phyloP scores from a whole-genome alignment of 1,140 invertebrate genomes.

The Sminthurinus signatus region DNA sequence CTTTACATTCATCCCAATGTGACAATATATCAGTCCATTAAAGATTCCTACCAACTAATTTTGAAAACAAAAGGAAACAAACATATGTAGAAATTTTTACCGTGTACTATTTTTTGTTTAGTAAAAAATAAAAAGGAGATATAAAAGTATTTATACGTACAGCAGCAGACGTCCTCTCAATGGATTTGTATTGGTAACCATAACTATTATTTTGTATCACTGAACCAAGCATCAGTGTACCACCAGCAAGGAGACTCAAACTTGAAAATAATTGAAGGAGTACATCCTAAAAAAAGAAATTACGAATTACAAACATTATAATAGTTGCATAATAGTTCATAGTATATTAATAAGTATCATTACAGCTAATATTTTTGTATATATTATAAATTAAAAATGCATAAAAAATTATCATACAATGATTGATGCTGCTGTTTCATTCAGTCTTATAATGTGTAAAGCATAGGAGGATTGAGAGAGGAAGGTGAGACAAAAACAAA shows the following conservation, averaged over 20 bases:
- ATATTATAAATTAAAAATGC: too few species aligned
- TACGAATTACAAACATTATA: neutral
- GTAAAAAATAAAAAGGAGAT: too few species aligned
- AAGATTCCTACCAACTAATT: neutral
- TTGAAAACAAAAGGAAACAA: too few species aligned
- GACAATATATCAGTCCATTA: neutral
- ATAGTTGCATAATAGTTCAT: too few species aligned
- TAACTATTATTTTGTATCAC: constrained; percentile 1
- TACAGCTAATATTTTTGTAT: too few species aligned
- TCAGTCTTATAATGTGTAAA: neutral
- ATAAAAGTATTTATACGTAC: neutral
- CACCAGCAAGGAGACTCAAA: neutral
- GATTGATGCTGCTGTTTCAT: neutral
- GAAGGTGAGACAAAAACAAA: constrained; percentile 1
- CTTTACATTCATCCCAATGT: neutral
- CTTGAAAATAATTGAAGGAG: neutral
- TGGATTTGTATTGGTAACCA: neutral
- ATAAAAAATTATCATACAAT: neutral
- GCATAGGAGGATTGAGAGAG: neutral
- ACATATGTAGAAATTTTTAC: too few species aligned
- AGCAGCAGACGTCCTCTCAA: neutral
- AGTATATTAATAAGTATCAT: too few species aligned
- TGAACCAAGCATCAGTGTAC: constrained; percentile 1
- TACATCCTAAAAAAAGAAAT: constrained; percentile 1
- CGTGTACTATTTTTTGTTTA: neutral